Evolutionary conservation across 2,888 invertebrate genomes (phyloP).

Genomic region (Thymelicus lineola): DNA sequence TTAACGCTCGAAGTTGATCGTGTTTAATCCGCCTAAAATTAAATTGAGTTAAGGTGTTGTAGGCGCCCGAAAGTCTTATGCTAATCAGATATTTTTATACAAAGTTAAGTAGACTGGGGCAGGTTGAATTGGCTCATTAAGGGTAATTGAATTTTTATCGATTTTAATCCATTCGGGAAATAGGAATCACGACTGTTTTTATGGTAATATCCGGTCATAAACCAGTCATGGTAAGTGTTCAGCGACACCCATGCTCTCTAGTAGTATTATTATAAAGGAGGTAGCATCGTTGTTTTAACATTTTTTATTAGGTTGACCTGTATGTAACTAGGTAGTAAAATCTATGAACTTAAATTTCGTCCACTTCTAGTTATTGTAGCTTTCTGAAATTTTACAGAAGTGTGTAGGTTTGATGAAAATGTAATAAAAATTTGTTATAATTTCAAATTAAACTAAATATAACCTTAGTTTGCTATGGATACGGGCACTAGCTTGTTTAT

Average conservation of each 20-base stretch:
- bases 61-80: constrained; percentile 50
- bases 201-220: background rate
- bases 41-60: constrained; percentile 34
- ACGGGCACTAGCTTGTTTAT: no score
- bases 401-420: no score
- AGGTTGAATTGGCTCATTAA: constrained; percentile 55
- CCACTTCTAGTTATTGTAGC: no score
- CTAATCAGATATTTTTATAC: constrained; percentile 56
- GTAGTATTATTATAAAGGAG: background rate
- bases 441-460: no score
- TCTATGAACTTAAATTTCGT: no score
- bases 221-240: background rate
- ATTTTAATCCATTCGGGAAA: constrained; percentile 39
- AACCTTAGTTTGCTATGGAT: no score
- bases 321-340: no score
- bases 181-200: constrained; percentile 18
- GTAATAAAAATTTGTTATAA: no score
- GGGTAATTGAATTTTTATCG: constrained; percentile 54
- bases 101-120: constrained; percentile 51
- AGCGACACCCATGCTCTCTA: background rate
- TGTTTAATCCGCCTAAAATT: constrained; percentile 6
- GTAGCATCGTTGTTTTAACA: no score
- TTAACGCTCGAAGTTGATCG: background rate
- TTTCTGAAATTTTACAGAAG: no score
- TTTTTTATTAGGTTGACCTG: no score